Base-by-base conservation (phyloP, 2,113 vertebrate species). In the Empidonax alnorum region DNA sequence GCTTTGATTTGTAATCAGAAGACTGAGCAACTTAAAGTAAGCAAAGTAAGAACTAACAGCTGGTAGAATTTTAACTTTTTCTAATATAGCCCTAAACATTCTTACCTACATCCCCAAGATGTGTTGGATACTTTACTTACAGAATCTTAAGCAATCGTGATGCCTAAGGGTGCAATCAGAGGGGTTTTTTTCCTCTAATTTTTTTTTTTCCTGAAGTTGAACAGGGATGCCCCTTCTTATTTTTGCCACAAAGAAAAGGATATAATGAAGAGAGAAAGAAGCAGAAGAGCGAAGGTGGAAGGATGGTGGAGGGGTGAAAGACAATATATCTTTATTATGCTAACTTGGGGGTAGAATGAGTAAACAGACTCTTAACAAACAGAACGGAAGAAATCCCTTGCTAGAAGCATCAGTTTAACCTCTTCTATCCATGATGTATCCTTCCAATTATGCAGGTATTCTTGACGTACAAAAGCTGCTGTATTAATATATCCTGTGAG, bases 321-420 rank as follows among this genome's bases (percentile, higher is more conserved):
- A 73, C 5, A 86, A 28, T 52, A 37, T 17, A 13, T 41, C 25
- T 81, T 81, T 69, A 77, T 71, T 77, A 47, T 71, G 39, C 30
- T 59, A 63, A 15, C 56, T 67, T 3, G 3, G 19, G 56, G 33
- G 11, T 21, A 82, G 39, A 93, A 84, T 33, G 17, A 62, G 35
- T 93, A 95, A 93, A 81, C 4, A 67, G 59, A 46, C 20, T 84
- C 27, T 69, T 67, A 81, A 74, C n/a, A 89, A 87, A 67, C 18
- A 67, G 47, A 87, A 77, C 62, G 9, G 28, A 12, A 19, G 33
- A 78, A 87, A 75, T 27, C 71, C 65, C 5, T 80, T 37, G 23
- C 56, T 68, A 24, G 18, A 73, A 90, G 30, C 47, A 72, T 56
- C 33, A 52, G 15, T 61, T 96, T 86, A 85, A 78, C 35, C 52